Conservation (phyloP, 2,888 invertebrate species). For the Agrotis clavis region DNA sequence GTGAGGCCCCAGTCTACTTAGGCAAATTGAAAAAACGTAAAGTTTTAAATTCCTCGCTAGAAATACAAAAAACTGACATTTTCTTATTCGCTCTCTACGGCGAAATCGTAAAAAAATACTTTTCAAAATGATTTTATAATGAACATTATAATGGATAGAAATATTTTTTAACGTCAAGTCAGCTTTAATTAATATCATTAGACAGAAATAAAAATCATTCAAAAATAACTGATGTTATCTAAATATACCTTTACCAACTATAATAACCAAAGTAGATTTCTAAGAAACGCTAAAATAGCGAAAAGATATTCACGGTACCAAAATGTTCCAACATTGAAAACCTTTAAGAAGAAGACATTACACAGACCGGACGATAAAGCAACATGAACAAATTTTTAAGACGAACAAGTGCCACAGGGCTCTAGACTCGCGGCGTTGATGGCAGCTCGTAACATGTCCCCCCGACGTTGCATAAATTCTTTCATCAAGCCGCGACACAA, state of each 20-base stretch:
- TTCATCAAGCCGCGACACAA: slow-evolving; percentile 59
- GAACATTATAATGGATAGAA: no score
- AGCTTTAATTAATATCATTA: background rate
- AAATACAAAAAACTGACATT: background rate
- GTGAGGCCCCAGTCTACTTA: background rate
- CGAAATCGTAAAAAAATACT: background rate
- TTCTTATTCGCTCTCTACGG: background rate
- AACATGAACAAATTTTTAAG: slow-evolving; percentile 21
- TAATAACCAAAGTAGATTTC: background rate
- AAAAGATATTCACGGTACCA: background rate
- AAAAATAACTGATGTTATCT: background rate
- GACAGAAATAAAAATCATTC: background rate
- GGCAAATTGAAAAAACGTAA: background rate
- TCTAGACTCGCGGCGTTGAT: slow-evolving; percentile 36
- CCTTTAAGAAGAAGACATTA: slow-evolving; percentile 16
- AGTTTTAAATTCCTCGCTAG: background rate
- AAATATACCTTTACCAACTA: background rate
- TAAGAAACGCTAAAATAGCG: background rate
- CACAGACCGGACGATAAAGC: slow-evolving; percentile 34
- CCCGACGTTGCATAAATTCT: slow-evolving; percentile 56
- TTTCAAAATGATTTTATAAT: background rate
- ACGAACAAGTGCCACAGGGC: slow-evolving; percentile 6
- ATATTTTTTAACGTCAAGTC: background rate
- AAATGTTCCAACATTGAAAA: slow-evolving; percentile 2
- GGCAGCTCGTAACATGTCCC: slow-evolving; percentile 56